Base-by-base conservation (phyloP, 2,888 invertebrate genomes). In the Cephonodes hylas region DNA sequence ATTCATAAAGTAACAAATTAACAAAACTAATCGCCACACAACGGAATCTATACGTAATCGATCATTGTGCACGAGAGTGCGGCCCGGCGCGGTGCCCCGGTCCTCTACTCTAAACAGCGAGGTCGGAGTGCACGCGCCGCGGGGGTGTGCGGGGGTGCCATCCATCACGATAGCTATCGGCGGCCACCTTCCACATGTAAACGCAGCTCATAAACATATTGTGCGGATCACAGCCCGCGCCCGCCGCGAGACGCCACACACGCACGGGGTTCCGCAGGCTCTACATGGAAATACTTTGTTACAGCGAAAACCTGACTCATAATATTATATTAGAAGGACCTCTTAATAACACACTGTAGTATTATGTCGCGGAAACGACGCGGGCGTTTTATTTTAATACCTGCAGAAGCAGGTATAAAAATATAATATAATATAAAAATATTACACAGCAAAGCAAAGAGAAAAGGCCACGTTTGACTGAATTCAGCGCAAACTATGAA, bases 121-220 rank as follows among this genome's bases (percentile, higher is more conserved):
- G 48, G 18, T 27, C n/a, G n/a, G n/a, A n/a, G n/a, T n/a, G n/a
- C n/a, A n/a, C n/a, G n/a, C 45, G 23, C n/a, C n/a, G 27, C 7
- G 27, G 20, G 44, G 59, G 45, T 15, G 18, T 10, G 23, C 23
- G 18, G 4, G 22, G 22, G 42, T 25, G 65, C 45, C 48, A 65
- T 68, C 66, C 64, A 66, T 68, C 67, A 67, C 46, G 56, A 48
- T 63, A 57, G 38, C 56, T 46, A 63, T 63, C 56, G 38, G 58
- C 42, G 53, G 42, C 44, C 42, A 66, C 69, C 66, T 62, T 61
- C 63, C 44, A 62, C 67, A 72, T 72, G 75, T 74, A 73, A 74
- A 77, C 75, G 73, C 69, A 67, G 63, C 75, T 73, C 75, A 72
- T 75, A 71, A 78, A 79, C 80, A 78, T 79, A 80, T 76, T 76